Base-by-base conservation (phyloP, 2,113 vertebrate genomes). In the Lutjanus erythropterus region DNA sequence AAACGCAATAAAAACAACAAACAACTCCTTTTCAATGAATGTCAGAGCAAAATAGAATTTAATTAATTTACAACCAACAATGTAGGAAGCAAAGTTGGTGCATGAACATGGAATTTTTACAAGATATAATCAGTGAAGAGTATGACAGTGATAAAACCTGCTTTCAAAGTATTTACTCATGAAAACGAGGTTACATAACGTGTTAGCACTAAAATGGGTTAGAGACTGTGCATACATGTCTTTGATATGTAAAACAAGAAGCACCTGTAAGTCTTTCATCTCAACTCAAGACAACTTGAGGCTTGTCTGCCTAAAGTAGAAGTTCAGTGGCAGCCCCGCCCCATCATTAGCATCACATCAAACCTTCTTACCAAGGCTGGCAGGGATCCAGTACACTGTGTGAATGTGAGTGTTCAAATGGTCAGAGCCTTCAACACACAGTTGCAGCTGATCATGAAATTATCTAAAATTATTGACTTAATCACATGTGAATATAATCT, bases 331-430 rank as follows among this genome's bases (percentile, higher is more conserved):
- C 68, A 65, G 27, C 58, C 3, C 25, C 21, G 15, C 27, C 1
- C 37, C 15, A 5, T 21, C 42, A 47, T 35, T 60, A 70, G 61
- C 85, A 73, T 53, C 55, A 19, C 33, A 75, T 84, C 56, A 35
- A 58, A 44, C 49, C 52, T 46, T 11, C 31, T 35, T 44, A 68
- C 37, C 69, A 64, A 71, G 67, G 74, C 83, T 50, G 73, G 58
- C 49, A 50, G 27, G 6, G 11, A 29, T 29, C 37, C 8, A 11
- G 27, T n/a, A 2, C 33, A 35, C 33, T 35, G 33, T 35, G 33
- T 39, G 15, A 33, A 53, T 55, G 16, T 62, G 49, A 64, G 47
- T 2, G n/a, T 50, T 35, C 21, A 46, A 49, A 35, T 35, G 33
- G 4, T 35, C 33, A 35, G 55, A 15, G 56, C 19, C 50, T n/a